Base-by-base conservation (phyloP, 2,888 invertebrate genomes). In the Smittia sp. region DNA sequence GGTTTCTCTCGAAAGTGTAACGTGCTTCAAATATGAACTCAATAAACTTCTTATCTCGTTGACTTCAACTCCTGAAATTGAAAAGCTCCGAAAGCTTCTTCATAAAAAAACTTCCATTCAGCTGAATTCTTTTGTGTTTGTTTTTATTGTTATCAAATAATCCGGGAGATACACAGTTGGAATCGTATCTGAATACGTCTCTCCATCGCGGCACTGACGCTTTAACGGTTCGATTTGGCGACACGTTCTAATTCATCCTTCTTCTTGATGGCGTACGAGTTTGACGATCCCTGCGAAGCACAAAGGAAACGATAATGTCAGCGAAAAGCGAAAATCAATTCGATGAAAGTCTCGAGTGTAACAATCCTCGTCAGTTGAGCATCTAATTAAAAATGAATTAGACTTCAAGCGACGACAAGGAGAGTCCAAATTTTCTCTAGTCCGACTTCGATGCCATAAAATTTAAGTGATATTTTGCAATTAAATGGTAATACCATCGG, bases 161-260 rank as follows among this genome's bases (percentile, higher is more conserved):
- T 69, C 25, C 1, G 25, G 69, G 69, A 69, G 52, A 63, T 63
- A 63, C 1, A 63, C 18, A n/a, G n/a, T 13, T 63, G 63, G 13
- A 63, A 27, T 27, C 20, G 63, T 63, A 27, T 25, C n/a, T 27
- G 15, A 63, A 24, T 63, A n/a, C 32, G 15, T 11, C 25, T 69
- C 46, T 52, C 46, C 54, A 52, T 72, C 58, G 32, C 24, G 62
- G 15, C 25, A 27, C 11, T 24, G 2, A 46, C n/a, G 54, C 18
- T 32, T 95, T 98, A 99, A 93, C 99, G 94, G 90, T 99, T 99
- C 84, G 98, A 98, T 86, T 99, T 99, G 82, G 99, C 99, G 79
- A 99, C 99, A 89, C 99, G 95, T 86, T 99, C 99, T 85, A 99
- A 88, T 87, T 99, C 99, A 84, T 99, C 99, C 86, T 99, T 99